Evolutionary conservation across 2,888 invertebrate species (phyloP), one percentile per base, ranked within the genome.

Genomic region (Lycia hirtaria): DNA sequence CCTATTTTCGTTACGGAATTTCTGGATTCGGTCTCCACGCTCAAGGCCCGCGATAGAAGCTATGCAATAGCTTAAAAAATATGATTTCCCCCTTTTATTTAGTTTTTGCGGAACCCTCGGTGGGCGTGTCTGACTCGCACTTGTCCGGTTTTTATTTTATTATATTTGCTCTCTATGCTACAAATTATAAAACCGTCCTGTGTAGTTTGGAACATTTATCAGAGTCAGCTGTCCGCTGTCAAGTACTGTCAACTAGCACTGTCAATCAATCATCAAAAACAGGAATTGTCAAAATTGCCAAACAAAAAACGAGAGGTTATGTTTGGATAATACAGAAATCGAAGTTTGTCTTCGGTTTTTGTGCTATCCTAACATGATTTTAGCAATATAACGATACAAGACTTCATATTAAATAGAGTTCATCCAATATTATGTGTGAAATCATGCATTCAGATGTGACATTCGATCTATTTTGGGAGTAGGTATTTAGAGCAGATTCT

Each of bases 391-490:
- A 53, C 52, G 9, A 51, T 44, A 20, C 35, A 51, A 49, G 68
- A 66, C 30, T 56, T 45, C 37, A 55, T 59, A 52, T 10, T 57
- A 64, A 45, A 61, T 60, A 43, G 54, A 60, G 47, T 58, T 67
- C 57, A 58, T 43, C 32, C 40, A 56, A 51, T 61, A 66, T 65
- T 70, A 75, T 75, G 69, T 61, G 50, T 55, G 38, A 47, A 38
- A 52, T 40, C 45, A 60, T 62, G 67, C 65, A 68, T 72, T 68
- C 75, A 56, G 71, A 63, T 64, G 69, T 81, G 81, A 77, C 80
- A 74, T 75, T 75, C 65, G 71, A 73, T 89, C 91, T 91, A 91
- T 91, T 91, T 91, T 87, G 71, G 81, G 84, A 81, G 63, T 71
- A 78, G 71, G 62, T 83, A 87, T 88, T 85, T 84, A 80, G 83